These are phyloP conservation scores for Alfaro cultratus DNA, from an alignment of 2,797 vertebrate species.

Conservation along the genomic window DNA sequence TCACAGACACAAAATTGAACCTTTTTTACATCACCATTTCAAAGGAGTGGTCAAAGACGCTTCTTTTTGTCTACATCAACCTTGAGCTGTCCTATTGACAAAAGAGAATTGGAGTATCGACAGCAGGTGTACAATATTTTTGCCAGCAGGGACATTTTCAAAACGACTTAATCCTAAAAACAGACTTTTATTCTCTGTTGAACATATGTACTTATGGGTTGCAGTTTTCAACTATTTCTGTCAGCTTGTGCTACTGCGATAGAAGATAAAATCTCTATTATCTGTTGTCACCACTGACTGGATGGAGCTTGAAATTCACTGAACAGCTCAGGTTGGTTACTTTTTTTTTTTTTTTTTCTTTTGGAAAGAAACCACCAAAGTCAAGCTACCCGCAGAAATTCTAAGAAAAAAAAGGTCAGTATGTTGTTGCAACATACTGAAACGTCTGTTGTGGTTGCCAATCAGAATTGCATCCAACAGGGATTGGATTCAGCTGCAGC, in stretches of 20 bases:
- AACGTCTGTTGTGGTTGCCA: conserved; percentile 40
- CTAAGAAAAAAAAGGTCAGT: conserved; percentile 4
- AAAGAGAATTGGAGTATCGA: background rate
- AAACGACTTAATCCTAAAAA: background rate
- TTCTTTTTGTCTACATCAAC: background rate
- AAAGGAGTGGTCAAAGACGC: background rate
- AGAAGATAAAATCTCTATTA: conserved; percentile 3
- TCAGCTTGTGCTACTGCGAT: background rate
- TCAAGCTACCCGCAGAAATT: conserved; percentile 15
- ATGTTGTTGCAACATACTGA: conserved; percentile 37
- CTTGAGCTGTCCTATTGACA: conserved; percentile 9
- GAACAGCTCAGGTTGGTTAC: background rate
- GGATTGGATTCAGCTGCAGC: conserved; percentile 61
- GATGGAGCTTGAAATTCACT: conserved; percentile 9
- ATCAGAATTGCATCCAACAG: conserved; percentile 57
- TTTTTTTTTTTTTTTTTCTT: background rate
- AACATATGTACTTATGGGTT: background rate
- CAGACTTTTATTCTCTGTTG: background rate
- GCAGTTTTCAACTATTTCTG: background rate
- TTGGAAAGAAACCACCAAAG: background rate
- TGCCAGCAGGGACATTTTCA: background rate
- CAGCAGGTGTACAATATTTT: background rate
- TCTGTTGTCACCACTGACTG: background rate
- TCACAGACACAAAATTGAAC: background rate
- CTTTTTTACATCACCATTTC: background rate